Conservation (phyloP, 2,797 vertebrate genomes). For the Pangasius larnaudii region DNA sequence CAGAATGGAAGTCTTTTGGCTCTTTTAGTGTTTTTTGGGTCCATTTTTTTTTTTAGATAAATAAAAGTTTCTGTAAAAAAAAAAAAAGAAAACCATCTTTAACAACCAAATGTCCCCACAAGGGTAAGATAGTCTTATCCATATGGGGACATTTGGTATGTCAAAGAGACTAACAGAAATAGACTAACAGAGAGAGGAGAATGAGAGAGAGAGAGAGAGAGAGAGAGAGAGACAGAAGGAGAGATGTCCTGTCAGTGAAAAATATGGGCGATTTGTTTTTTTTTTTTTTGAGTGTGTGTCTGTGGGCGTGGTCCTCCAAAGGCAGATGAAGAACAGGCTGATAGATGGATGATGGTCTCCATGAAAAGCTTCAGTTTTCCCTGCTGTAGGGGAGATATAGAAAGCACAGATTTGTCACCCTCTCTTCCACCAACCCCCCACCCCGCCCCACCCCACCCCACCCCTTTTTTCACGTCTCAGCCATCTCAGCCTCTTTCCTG, state of each 20-base stretch:
- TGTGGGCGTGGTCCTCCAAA: constrained; percentile 58
- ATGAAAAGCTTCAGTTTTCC: constrained; percentile 73
- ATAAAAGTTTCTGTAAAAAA: neutral
- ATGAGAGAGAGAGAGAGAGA: neutral
- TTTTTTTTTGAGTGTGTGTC: constrained; percentile 9
- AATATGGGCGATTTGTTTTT: neutral
- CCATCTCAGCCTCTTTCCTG: constrained; percentile 59
- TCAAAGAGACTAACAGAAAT: neutral
- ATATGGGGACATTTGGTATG: neutral
- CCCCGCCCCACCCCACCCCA: too few species aligned
- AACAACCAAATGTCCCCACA: neutral
- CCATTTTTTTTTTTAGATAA: neutral
- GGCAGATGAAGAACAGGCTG: constrained; percentile 71
- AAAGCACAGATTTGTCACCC: constrained; percentile 63
- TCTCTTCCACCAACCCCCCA: constrained; percentile 50
- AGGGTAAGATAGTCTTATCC: neutral
- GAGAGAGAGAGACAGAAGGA: neutral
- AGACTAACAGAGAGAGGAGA: neutral
- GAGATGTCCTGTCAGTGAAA: constrained; percentile 47
- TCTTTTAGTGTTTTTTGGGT: neutral
- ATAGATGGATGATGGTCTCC: constrained; percentile 70
- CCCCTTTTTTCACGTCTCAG: constrained; percentile 50
- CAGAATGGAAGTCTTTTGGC: neutral
- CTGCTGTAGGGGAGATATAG: constrained; percentile 61
- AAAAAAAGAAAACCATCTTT: neutral